Base-by-base conservation (phyloP, 2,797 vertebrate genomes). In the Schizothorax lantsangensis region DNA sequence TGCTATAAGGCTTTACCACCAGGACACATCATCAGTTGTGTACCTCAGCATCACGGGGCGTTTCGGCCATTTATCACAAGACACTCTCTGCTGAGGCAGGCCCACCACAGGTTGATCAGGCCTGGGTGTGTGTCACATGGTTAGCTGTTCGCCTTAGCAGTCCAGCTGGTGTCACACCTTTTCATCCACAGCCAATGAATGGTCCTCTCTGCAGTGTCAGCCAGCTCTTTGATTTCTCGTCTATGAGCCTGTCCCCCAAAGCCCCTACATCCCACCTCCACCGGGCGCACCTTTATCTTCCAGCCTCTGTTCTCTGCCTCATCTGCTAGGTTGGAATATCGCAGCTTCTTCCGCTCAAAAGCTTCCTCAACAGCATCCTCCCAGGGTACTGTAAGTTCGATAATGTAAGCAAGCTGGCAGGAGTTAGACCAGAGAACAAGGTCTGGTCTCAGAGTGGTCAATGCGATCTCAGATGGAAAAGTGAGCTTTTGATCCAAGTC, bases 401-500 rank as follows among this genome's bases (percentile, higher is more conserved):
- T 43, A 17, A 69, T 21, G 1, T 19, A 69, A 8, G 19, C 66
- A 33, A 36, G 36, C 17, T 38, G 33, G 15, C 19, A 38, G 36
- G 4, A 19, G 1, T 68, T 36, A 36, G 14, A 68, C 7, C 33
- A 19, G 33, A 36, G 33, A 10, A 36, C 15, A 7, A 68, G 38
- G 83, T 17, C 5, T 52, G 49, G 15, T 17, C 49, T 52, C 49
- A 52, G 49, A 17, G 49, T 52, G 15, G 49, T 81, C 4, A 5
- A 5, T 77, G 80, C 26, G 38, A 85, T 88, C 11, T 85, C 69
- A 0, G 33, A n/a, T 33, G n/a, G 45, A 10, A 84, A 87, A 5
- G 33, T 81, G 49, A 59, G 69, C 12, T 40, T 33, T 49, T 81
- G 57, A 6, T 14, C 36, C 52, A 85, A 11, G 5, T 72, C 62